Evolutionary conservation across 1,140 invertebrate genomes (phyloP), one percentile per base, ranked within the genome.

Genomic region (Papilio dardanus): DNA sequence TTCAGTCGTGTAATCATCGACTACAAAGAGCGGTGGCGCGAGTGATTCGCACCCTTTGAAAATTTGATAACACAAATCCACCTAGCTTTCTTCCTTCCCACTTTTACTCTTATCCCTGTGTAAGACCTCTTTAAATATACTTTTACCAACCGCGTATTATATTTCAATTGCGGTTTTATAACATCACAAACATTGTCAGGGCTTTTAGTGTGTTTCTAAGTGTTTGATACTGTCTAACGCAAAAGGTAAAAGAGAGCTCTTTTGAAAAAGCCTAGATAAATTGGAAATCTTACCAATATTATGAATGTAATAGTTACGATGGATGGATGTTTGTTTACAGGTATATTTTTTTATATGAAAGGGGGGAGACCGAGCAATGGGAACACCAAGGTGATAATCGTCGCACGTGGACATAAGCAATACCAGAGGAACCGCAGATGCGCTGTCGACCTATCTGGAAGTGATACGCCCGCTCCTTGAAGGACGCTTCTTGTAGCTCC

Each of bases 1-100:
- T 62, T 62, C 54, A 62, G 54, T 6, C 54, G 54, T 12, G 24
- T 62, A 62, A 62, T 62, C 8, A 24, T 28, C 54, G 54, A 62
- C 54, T 62, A 62, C 54, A 62, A 62, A 62, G 54, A 5, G 54
- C 21, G 10, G 24, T 28, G 54, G 54, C 54, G 54, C 54, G 54
- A 62, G 54, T 28, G 54, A 62, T 62, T 62, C 54, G 21, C 24
- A 30, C 24, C 54, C 54, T n/a, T 62, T 62, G 54, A 62, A 62
- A 62, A 62, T 62, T 62, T 62, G 21, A 62, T 62, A 28, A 62
- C 54, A 28, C 54, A 62, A 12, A 62, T 12, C 54, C 54, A 58
- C 54, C 54, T 58, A 58, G 54, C 10, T 58, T 28, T 24, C 54
- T 58, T 19, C 46, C 3, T 14, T 28, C 24, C 24, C 54, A 8